Base-by-base conservation (phyloP, 1,140 invertebrate species). In the Drosophila lowei region DNA sequence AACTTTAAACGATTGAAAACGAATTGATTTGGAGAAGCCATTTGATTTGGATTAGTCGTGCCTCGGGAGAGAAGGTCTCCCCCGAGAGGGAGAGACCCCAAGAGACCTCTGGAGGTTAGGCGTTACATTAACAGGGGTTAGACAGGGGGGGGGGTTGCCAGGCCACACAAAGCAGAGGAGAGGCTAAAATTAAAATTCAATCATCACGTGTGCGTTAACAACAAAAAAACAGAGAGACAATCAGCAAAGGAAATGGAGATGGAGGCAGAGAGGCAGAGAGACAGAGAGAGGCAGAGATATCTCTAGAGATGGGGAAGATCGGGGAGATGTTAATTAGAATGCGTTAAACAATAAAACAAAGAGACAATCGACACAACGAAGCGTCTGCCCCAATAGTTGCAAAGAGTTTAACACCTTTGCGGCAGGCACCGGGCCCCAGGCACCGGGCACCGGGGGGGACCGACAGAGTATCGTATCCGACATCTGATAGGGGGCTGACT, bases 1-100 rank as follows among this genome's bases (percentile, higher is more conserved):
- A 88, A 88, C 83, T 88, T 88, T 89, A 88, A 88, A 88, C 83
- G 83, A 88, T 88, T 88, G 84, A 89, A 88, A 88, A 88, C 83
- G 83, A 88, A 88, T 88, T 79, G 83, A 88, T 88, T 88, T 88
- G 58, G 60, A 79, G 75, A 72, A 76, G 72, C 84, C 83, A 88
- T 88, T 88, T 88, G 83, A 88, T 88, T 88, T 88, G 84, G 83
- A 88, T 88, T 88, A 88, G 83, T 89, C 77, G 72, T 83, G 83
- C 79, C 80, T 38, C 77, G 79, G 57, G 72, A 76, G 48, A 48
- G 13, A 25, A 30, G 34, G 23, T 21, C 28, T 25, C 16, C 28
- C 50, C 38, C 16, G 16, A 34, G 60, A 11, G 49, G 59, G 63
- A 52, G 63, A 48, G 11, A 6, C 38, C 18, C 11, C 28, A 23